Percentiles rank a stretch among this genome's conserved stretches.
Evolutionary conservation across 2,888 invertebrate species (phyloP).

Genomic region (Ashinkailepas kermadecensis): DNA sequence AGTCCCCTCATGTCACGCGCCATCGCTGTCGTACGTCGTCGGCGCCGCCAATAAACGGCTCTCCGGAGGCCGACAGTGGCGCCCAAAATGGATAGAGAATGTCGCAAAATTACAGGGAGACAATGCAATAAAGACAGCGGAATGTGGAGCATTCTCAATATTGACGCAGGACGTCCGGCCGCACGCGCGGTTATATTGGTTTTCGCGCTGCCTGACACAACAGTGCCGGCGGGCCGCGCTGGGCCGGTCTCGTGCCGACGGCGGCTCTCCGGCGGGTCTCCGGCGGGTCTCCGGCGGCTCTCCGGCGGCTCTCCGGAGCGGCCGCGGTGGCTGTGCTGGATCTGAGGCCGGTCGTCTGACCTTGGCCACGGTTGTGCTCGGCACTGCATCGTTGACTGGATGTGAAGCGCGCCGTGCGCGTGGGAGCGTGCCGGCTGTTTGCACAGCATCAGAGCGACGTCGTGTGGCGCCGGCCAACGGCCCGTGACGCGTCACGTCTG

Average conservation of each 20-base stretch:
- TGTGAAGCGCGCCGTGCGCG: neutral
- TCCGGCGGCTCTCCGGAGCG: neutral
- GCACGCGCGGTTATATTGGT: neutral
- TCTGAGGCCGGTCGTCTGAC: neutral
- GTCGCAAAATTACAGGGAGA: neutral
- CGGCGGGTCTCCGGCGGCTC: neutral
- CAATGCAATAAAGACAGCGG: constrained; percentile 10
- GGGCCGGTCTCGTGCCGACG: no score
- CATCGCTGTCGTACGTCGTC: neutral
- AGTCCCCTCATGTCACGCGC: no score
- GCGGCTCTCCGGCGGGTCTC: neutral
- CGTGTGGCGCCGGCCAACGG: neutral
- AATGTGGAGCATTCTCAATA: constrained; percentile 9
- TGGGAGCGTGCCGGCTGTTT: neutral
- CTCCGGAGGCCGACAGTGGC: neutral
- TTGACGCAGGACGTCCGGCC: neutral
- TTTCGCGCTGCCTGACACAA: neutral
- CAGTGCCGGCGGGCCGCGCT: neutral
- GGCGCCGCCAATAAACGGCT: neutral
- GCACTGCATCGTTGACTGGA: neutral
- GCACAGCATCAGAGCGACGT: neutral
- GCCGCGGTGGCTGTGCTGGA: neutral
- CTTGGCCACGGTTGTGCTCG: neutral
- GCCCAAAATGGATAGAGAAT: neutral
- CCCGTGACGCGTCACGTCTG: neutral